These are phyloP conservation scores for Ammodytes marinus DNA, from an alignment of 2,113 vertebrate genomes.

Conservation along the genomic window DNA sequence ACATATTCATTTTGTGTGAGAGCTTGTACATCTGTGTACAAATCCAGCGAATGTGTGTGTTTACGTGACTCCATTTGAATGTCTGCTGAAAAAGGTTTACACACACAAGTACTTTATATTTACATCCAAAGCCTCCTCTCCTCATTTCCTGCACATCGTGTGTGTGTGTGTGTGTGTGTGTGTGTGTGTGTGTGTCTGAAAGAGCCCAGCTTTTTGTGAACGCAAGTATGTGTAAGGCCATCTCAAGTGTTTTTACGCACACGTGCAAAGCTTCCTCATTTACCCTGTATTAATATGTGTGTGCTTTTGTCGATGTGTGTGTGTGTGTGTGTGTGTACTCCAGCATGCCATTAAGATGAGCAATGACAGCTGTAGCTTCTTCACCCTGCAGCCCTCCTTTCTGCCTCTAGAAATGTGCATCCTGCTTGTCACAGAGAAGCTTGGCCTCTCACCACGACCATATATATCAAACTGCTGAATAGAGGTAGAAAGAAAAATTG, in stretches of 20 bases:
- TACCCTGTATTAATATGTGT: conserved; percentile 57
- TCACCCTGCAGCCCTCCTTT: conserved; percentile 73
- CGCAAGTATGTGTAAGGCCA: conserved; percentile 23
- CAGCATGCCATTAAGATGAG: conserved; percentile 76
- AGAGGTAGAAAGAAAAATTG: conserved; percentile 61
- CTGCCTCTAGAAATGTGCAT: conserved; percentile 70
- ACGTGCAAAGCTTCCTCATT: conserved; percentile 70
- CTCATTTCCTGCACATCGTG: conserved; percentile 76
- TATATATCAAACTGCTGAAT: conserved; percentile 74
- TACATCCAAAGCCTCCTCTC: conserved; percentile 56
- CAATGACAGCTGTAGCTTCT: conserved; percentile 84
- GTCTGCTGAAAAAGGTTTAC: conserved; percentile 63
- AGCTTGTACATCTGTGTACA: conserved; percentile 54
- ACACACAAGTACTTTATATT: conserved; percentile 51
- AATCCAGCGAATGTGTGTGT: conserved; percentile 52
- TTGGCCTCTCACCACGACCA: conserved; percentile 69
- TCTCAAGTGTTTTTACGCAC: conserved; percentile 50
- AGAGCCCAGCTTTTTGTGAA: conserved; percentile 24
- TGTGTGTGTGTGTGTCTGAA: conserved; percentile 33
- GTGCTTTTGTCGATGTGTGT: conserved; percentile 24
- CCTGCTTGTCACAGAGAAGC: conserved; percentile 71
- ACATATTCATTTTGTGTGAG: conserved; percentile 72
- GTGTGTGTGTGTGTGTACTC: conserved; percentile 48
- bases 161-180: conserved; percentile 35
- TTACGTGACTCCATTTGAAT: conserved; percentile 58